Evolutionary conservation across 1,140 invertebrate species (phyloP).

Genomic region (Trichonephila inaurata): DNA sequence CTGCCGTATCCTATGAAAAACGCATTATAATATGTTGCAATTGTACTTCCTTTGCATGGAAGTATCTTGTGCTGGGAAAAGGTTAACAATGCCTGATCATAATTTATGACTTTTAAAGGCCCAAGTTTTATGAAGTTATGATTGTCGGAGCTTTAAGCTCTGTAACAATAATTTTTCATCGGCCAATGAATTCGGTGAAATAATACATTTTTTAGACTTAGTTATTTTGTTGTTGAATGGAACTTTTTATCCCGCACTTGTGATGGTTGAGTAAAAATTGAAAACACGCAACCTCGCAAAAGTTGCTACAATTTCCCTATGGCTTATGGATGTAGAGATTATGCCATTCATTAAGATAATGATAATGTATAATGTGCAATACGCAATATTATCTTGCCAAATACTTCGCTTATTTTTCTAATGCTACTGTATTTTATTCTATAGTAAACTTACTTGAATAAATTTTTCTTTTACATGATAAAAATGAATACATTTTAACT

Average conservation of each 20-base stretch:
- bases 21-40: conserved; percentile 69
- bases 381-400: not conserved
- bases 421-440: no score
- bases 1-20: conserved; percentile 23
- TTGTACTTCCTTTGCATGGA: conserved; percentile 49
- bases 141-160: conserved; percentile 55
- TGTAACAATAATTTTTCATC: conserved; percentile 65
- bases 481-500: no score
- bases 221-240: conserved; percentile 42
- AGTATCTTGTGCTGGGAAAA: conserved; percentile 8
- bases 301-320: not conserved
- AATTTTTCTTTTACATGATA: not conserved
- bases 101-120: conserved; percentile 64
- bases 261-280: conserved; percentile 28
- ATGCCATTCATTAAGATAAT: not conserved
- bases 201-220: conserved; percentile 40
- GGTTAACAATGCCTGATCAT: conserved; percentile 73
- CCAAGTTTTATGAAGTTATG: conserved; percentile 74
- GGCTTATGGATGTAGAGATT: not conserved
- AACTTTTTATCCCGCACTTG: not conserved
- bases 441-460: no score
- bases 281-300: not conserved
- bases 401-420: no score
- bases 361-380: not conserved
- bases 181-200: conserved; percentile 48